These are phyloP conservation scores for Colaptes auratus DNA, from an alignment of 2,113 vertebrate species.

Conservation along the genomic window DNA sequence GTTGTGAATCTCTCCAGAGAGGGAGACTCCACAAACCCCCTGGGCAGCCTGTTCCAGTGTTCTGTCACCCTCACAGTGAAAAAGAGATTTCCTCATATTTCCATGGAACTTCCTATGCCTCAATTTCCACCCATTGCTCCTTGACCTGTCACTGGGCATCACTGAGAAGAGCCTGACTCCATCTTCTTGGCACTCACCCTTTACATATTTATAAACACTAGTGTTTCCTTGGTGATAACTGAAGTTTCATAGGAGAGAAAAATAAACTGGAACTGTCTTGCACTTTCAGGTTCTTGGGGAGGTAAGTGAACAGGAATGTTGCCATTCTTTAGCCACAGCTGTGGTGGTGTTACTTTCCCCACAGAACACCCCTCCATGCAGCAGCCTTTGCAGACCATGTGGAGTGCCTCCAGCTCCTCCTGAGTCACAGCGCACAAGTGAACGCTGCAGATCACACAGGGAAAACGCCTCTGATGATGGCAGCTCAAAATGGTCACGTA, in stretches of 20 bases:
- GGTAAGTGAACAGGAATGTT: not conserved
- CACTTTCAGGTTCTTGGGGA: not conserved
- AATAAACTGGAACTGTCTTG: not conserved
- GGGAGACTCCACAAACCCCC: too few species aligned
- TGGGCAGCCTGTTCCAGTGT: too few species aligned
- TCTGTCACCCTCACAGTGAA: too few species aligned
- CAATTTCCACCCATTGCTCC: too few species aligned
- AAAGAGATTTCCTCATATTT: too few species aligned
- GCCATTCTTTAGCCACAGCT: not conserved
- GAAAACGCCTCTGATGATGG: slow-evolving; percentile 89
- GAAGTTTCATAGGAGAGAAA: not conserved
- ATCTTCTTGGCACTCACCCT: too few species aligned
- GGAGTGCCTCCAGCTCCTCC: slow-evolving; percentile 91
- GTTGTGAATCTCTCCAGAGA: too few species aligned
- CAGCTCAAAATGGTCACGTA: slow-evolving; percentile 83
- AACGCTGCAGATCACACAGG: slow-evolving; percentile 84
- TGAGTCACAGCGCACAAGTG: slow-evolving; percentile 86
- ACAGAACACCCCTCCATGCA: slow-evolving; percentile 91
- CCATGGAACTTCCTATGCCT: too few species aligned
- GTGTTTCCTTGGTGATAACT: not conserved
- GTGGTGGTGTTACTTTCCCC: not conserved
- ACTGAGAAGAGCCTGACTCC: too few species aligned
- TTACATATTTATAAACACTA: too few species aligned
- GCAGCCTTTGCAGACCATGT: slow-evolving; percentile 90
- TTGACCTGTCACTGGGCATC: too few species aligned